A percentile compares a stretch with the other conserved stretches of the same genome.
These are phyloP conservation scores for Microtus pennsylvanicus DNA, from an alignment of 2,113 vertebrate species.

Conservation along the genomic window DNA sequence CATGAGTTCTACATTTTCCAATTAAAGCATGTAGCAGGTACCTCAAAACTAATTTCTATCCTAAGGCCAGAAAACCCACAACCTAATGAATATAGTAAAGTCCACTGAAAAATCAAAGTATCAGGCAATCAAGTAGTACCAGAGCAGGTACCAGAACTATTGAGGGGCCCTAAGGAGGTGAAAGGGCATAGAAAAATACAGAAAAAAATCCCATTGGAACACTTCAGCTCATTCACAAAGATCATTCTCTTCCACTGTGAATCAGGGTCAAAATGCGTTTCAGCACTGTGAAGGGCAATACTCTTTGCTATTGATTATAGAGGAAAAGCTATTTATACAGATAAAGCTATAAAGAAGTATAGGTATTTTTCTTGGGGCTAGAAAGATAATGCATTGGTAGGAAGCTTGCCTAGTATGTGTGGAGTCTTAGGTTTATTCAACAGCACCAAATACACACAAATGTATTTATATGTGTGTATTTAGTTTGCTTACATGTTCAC, in stretches of 20 bases:
- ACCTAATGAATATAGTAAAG: not conserved
- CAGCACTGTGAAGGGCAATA: not conserved
- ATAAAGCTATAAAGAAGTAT: not conserved
- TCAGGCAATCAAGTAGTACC: not conserved
- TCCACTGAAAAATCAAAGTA: not conserved
- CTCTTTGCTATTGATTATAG: not conserved
- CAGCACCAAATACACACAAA: not conserved
- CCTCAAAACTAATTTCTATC: constrained; percentile 41
- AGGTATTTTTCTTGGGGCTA: not conserved
- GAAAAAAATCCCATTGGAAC: not conserved
- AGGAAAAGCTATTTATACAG: not conserved
- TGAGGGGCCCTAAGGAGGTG: not conserved
- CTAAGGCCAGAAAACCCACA: not conserved
- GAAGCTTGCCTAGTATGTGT: not conserved
- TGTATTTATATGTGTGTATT: not conserved
- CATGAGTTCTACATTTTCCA: constrained; percentile 48
- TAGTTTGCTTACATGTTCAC: not conserved
- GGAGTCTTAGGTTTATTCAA: not conserved
- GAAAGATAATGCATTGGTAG: not conserved
- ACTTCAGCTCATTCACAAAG: not conserved
- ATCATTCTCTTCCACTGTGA: not conserved
- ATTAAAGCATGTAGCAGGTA: constrained; percentile 22
- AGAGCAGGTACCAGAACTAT: not conserved
- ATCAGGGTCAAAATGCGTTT: not conserved
- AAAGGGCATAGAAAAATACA: not conserved